Conservation (phyloP, 2,888 invertebrate species). For the Scaptomyza polygonia region DNA sequence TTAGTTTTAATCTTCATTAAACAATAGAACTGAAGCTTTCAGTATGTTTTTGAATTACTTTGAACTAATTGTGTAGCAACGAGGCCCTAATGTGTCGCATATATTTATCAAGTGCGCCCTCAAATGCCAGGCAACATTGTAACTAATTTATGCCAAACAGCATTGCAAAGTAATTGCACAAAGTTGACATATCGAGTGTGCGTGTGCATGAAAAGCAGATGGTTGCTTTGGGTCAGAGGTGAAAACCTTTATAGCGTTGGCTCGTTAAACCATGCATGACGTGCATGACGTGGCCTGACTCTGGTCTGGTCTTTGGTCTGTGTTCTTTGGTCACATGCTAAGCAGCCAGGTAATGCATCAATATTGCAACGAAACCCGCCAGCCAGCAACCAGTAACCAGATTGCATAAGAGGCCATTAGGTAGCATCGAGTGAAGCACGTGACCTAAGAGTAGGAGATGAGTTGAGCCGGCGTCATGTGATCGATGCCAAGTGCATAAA, state of each 20-base stretch:
- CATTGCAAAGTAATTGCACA: constrained; percentile 67
- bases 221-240: constrained; percentile 19
- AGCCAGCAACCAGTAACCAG: constrained; percentile 19
- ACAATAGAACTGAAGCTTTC: background rate
- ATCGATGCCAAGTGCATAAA: constrained; percentile 42
- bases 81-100: constrained; percentile 56
- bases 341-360: constrained; percentile 65
- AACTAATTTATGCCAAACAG: constrained; percentile 75
- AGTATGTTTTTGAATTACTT: background rate
- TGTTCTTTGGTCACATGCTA: constrained; percentile 47
- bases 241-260: constrained; percentile 2
- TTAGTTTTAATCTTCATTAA: too few species aligned
- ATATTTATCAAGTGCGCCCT: constrained; percentile 61
- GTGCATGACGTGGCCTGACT: constrained; percentile 44
- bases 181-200: constrained; percentile 55
- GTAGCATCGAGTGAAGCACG: constrained; percentile 27
- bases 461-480: constrained; percentile 25
- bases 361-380: constrained; percentile 51
- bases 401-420: constrained; percentile 46
- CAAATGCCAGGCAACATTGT: constrained; percentile 38
- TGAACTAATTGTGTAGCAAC: constrained; percentile 73
- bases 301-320: background rate
- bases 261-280: constrained; percentile 28
- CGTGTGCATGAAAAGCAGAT: background rate
- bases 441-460: constrained; percentile 32